Percentiles rank a stretch among this genome's conserved stretches.
Evolutionary conservation across 2,888 invertebrate species (phyloP).

Genomic region (Blastobasis adustella): DNA sequence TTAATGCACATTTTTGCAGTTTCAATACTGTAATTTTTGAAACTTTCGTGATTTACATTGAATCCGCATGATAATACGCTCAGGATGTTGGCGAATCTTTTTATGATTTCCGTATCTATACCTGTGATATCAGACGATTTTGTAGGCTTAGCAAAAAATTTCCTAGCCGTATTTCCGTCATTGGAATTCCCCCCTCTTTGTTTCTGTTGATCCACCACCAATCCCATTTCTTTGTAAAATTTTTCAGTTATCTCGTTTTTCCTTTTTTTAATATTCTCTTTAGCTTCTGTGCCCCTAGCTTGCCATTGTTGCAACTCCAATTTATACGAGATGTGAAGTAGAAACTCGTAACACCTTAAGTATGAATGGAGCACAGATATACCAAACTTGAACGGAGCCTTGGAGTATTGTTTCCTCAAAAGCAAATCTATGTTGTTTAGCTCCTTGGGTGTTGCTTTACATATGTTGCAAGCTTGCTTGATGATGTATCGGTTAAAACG

Average conservation of each 20-base stretch:
- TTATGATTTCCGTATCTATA: slow-evolving; percentile 2
- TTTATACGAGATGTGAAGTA: slow-evolving; percentile 27
- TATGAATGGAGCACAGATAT: slow-evolving; percentile 9
- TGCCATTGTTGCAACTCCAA: slow-evolving; percentile 28
- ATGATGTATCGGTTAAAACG: background rate
- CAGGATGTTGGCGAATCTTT: slow-evolving; percentile 7
- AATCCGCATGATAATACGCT: slow-evolving; percentile 7
- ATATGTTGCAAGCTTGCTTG: background rate
- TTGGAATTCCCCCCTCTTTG: slow-evolving; percentile 1
- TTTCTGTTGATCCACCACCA: slow-evolving; percentile 11
- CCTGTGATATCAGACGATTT: slow-evolving; percentile 3
- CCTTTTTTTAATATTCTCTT: slow-evolving; percentile 14
- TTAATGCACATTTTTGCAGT: slow-evolving; percentile 6
- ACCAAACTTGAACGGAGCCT: slow-evolving; percentile 3
- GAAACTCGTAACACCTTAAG: slow-evolving; percentile 24
- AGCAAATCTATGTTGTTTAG: slow-evolving; percentile 1
- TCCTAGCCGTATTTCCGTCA: slow-evolving; percentile 16
- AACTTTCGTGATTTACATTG: slow-evolving; percentile 4
- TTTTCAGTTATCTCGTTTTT: slow-evolving; percentile 6
- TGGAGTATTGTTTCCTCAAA: background rate
- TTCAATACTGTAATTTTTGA: slow-evolving; percentile 3
- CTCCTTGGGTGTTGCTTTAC: background rate
- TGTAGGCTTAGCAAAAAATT: slow-evolving; percentile 10
- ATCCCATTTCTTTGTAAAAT: slow-evolving; percentile 16
- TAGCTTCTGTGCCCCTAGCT: slow-evolving; percentile 19